Conservation (phyloP, 2,797 vertebrate genomes). For the Pseudopleuronectes americanus region DNA sequence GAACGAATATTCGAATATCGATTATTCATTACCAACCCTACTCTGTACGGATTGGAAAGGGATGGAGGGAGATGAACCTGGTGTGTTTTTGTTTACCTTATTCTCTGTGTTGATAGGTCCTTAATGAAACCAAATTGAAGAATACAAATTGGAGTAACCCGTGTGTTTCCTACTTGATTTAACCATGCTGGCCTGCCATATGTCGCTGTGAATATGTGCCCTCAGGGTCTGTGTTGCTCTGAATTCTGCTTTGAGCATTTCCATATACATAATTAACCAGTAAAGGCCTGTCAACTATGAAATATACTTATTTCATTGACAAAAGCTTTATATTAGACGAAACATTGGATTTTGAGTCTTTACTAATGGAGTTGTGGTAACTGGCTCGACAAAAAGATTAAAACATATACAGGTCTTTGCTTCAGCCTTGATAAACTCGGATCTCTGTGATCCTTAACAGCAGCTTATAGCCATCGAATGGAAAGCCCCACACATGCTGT, state of each 20-base stretch:
- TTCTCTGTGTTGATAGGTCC: too few species aligned
- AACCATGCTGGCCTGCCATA: constrained; percentile 8
- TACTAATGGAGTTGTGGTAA: not conserved
- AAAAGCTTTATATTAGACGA: not conserved
- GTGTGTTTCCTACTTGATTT: constrained; percentile 8
- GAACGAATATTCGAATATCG: too few species aligned
- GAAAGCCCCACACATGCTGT: not conserved
- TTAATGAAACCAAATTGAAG: too few species aligned
- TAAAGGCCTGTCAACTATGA: too few species aligned
- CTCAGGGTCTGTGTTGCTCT: not conserved
- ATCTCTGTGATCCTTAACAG: constrained; percentile 22
- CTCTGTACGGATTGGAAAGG: too few species aligned
- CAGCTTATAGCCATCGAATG: constrained; percentile 8
- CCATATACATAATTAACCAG: too few species aligned
- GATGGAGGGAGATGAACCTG: too few species aligned
- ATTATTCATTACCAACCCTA: too few species aligned
- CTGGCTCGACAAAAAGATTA: constrained; percentile 25
- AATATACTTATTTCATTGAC: not conserved
- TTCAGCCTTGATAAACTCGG: constrained; percentile 25
- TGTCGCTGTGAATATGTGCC: constrained; percentile 2
- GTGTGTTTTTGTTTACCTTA: too few species aligned
- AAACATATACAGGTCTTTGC: constrained; percentile 15
- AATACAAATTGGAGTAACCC: too few species aligned
- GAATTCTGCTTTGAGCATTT: too few species aligned
- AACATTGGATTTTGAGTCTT: constrained; percentile 8